Base-by-base conservation (phyloP, 2,888 invertebrate genomes). In the Vanessa cardui region DNA sequence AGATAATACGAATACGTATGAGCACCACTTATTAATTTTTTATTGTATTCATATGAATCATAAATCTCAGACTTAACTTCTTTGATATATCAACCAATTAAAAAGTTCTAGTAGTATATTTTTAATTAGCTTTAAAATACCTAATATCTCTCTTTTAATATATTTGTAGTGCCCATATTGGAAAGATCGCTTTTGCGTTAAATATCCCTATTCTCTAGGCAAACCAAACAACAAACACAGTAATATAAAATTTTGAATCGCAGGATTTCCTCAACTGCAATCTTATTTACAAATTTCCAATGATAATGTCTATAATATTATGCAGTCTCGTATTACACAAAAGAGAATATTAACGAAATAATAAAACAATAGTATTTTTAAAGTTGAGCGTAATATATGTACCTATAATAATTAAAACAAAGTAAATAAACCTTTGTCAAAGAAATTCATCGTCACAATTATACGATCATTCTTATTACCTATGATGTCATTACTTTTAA, bases 231-330 rank as follows among this genome's bases (percentile, higher is more conserved):
- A 80, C 72, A 62, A 82, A 82, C 79, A 77, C 83, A 82, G 80
- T 78, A 79, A 82, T 80, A 83, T 70, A 77, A 39, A 81, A 82
- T 83, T 83, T 76, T 81, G 74, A 62, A 74, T 81, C 81, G 82
- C 86, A 78, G 84, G 80, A 79, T 63, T 58, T 68, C 63, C 70
- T 80, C 82, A 69, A 80, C 84, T 76, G 84, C 79, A 81, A 80
- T 74, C 76, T 78, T 84, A 84, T 83, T 39, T 83, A 83, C 83
- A 84, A 76, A 72, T 73, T 70, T 79, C 79, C 77, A 79, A 80
- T 77, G 72, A 64, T 58, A 59, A 60, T 63, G 62, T 61, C 69
- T 70, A 72, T 73, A 64, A 73, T 74, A 78, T 75, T 44, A 74
- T 77, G 79, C 80, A 80, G 76, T 72, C 77, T 64, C 65, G 61